phyloP scores from a whole-genome alignment of 2,113 vertebrate genomes.

The Bungarus multicinctus region DNA sequence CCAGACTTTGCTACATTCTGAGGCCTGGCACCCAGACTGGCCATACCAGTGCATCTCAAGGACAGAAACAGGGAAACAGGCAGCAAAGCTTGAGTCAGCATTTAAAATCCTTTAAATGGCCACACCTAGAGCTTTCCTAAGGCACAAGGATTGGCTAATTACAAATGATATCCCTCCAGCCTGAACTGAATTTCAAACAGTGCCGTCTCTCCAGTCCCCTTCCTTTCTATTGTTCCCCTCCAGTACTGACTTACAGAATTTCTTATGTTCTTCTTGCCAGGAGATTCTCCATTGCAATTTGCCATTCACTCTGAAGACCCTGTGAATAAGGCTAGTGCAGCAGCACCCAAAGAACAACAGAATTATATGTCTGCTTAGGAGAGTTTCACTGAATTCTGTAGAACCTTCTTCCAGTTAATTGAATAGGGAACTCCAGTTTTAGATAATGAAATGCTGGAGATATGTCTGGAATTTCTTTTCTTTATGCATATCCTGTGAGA shows the following conservation, averaged over 20 bases:
- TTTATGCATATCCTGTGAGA: not conserved
- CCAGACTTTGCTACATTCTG: slow-evolving; percentile 22
- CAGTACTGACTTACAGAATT: not conserved
- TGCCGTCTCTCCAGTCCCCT: not conserved
- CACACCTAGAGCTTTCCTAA: slow-evolving; percentile 16
- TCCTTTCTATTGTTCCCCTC: not conserved
- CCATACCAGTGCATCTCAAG: slow-evolving; percentile 18
- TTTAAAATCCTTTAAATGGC: slow-evolving; percentile 24
- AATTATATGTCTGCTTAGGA: not conserved
- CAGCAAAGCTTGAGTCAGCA: slow-evolving; percentile 26
- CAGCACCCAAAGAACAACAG: not conserved
- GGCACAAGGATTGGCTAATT: slow-evolving; percentile 2
- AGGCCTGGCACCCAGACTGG: slow-evolving; percentile 26
- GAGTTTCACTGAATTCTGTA: not conserved
- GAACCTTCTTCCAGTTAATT: no score
- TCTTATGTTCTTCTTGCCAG: not conserved
- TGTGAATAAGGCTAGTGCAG: not conserved
- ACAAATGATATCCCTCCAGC: slow-evolving; percentile 5
- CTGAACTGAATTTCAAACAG: not conserved
- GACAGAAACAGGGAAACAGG: slow-evolving; percentile 21
- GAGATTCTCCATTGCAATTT: not conserved
- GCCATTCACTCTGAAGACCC: not conserved
- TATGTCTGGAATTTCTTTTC: not conserved
- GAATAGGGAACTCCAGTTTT: not conserved
- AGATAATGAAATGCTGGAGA: not conserved